phyloP scores from a whole-genome alignment of 2,113 vertebrate species.

The Oryzias curvinotus region DNA sequence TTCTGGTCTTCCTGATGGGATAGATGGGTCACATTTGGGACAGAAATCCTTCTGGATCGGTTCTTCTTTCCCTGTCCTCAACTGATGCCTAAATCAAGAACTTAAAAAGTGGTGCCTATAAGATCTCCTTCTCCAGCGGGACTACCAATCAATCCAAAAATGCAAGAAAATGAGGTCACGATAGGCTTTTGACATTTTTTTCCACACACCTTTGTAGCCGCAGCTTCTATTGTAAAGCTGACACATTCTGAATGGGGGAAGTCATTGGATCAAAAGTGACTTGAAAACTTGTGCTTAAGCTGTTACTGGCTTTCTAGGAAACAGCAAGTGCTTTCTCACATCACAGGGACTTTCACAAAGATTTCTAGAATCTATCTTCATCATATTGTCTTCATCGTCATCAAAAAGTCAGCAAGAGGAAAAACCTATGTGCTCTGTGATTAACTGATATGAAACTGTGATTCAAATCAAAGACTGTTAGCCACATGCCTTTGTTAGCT shows the following conservation, averaged over 20 bases:
- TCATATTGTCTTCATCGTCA: too few species aligned
- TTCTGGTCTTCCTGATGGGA: constrained; percentile 46
- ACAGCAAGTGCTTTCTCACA: constrained; percentile 39
- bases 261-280: constrained; percentile 10
- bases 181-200: not conserved
- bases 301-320: constrained; percentile 9
- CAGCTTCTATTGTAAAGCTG: constrained; percentile 24
- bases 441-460: constrained; percentile 64
- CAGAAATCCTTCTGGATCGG: constrained; percentile 35
- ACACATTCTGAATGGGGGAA: constrained; percentile 20
- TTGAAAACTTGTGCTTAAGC: constrained; percentile 1
- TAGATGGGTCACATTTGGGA: constrained; percentile 31
- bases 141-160: constrained; percentile 27
- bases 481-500: constrained; percentile 74
- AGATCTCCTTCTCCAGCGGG: constrained; percentile 15
- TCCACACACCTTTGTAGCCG: constrained; percentile 35
- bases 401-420: constrained; percentile 2
- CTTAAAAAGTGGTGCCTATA: constrained; percentile 25
- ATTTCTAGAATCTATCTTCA: constrained; percentile 30
- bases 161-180: constrained; percentile 16
- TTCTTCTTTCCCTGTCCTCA: constrained; percentile 17
- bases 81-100: constrained; percentile 25
- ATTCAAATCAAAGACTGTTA: constrained; percentile 72
- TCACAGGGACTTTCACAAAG: constrained; percentile 17
- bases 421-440: constrained; percentile 34